Base-by-base conservation (phyloP, 2,888 invertebrate species). In the Autographa pulchrina region DNA sequence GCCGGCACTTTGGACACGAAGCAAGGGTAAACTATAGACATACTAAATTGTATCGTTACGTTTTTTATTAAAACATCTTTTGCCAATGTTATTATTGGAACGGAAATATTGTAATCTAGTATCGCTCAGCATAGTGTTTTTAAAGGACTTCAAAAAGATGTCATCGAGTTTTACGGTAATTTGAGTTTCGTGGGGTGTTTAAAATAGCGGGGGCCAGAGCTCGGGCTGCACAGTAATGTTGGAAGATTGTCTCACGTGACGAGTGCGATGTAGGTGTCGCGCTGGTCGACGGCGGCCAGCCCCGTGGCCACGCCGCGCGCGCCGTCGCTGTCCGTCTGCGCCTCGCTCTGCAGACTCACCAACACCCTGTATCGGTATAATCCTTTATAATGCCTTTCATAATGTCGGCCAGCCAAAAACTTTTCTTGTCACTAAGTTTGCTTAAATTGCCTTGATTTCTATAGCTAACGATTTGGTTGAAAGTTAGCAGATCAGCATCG, bases 191-290 rank as follows among this genome's bases (percentile, higher is more conserved):
- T 38, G 38, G 11, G 11, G 38, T 11, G 38, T 38, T 38, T 11
- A 38, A 38, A 38, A 38, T 9, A 38, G 35, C 1, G 6, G 35
- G 38, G 9, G n/a, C 32, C 52, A 31, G 52, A 32, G 25, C 32
- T 31, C 9, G 18, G 38, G 16, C 43, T 43, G 16, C 16, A n/a
- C n/a, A n/a, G 54, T 16, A n/a, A 73, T 2, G 9, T 56, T 16
- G 3, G 41, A 14, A 16, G 13, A 13, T 5, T 18, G 31, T 92
- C 96, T 95, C 89, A 97, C 97, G 96, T 97, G 77, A 97, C 96
- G 68, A 97, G 92, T 13, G 97, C 97, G 59, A 97, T 96, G 92
- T 97, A 97, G 59, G 96, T 96, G 86, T 97, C 97, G 82, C 95
- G 90, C 70, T 95, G 93, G 91, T 98, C 98, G 75, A 97, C 96